Percentiles rank a stretch among this genome's conserved stretches.
Evolutionary conservation across 2,797 vertebrate genomes (phyloP).

Genomic region (Menidia menidia): DNA sequence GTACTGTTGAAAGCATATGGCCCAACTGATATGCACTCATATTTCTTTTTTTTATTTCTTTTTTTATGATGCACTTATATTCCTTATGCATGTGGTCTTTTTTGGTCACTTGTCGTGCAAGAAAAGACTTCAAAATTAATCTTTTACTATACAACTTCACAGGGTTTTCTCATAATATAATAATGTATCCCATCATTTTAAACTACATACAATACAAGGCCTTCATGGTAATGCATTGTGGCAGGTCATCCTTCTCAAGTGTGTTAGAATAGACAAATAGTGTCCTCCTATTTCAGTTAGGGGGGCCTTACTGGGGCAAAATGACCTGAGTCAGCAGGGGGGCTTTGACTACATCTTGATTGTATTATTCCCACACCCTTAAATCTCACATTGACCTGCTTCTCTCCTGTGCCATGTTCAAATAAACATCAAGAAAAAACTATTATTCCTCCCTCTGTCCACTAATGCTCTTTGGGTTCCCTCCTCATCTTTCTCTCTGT

Average conservation of each 20-base stretch:
- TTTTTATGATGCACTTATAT: no score
- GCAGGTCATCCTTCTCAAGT: slow-evolving; percentile 29
- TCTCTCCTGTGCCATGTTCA: slow-evolving; percentile 72
- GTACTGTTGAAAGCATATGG: no score
- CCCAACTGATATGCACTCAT: no score
- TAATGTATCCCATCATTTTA: slow-evolving; percentile 32
- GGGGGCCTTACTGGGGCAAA: slow-evolving; percentile 47
- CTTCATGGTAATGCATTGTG: slow-evolving; percentile 18
- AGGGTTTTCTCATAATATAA: slow-evolving; percentile 12
- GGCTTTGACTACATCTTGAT: slow-evolving; percentile 79
- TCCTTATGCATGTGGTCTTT: no score
- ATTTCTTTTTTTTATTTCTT: no score
- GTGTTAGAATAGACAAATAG: slow-evolving; percentile 52
- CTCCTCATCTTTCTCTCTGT: slow-evolving; percentile 62
- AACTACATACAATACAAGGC: slow-evolving; percentile 16
- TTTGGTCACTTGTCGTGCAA: no score
- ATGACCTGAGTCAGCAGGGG: slow-evolving; percentile 66
- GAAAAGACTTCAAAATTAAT: no score
- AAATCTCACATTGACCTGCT: slow-evolving; percentile 72
- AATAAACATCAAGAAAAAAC: slow-evolving; percentile 81
- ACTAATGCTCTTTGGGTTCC: slow-evolving; percentile 58
- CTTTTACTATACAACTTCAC: no score
- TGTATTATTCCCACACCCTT: slow-evolving; percentile 73
- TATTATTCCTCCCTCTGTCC: slow-evolving; percentile 72
- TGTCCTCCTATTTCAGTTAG: slow-evolving; percentile 58